Evolutionary conservation across 2,888 invertebrate genomes (phyloP).

Genomic region (Merodon equestris): DNA sequence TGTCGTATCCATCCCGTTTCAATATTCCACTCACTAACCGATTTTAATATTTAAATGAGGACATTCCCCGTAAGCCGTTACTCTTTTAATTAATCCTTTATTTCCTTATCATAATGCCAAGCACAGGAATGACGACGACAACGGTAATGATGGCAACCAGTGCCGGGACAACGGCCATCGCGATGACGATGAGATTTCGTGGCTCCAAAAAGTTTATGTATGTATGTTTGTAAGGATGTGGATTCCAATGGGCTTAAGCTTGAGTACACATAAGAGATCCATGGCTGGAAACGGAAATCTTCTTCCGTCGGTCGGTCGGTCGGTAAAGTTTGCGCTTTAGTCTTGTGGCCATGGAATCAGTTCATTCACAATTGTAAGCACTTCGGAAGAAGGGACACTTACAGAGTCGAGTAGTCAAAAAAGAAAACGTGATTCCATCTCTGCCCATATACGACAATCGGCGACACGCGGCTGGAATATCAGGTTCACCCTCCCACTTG

Average conservation of each 20-base stretch:
- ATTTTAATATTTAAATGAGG: conserved; percentile 61
- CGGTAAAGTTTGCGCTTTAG: conserved; percentile 12
- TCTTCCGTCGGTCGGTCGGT: conserved; percentile 3
- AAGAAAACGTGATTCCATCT: too few relatives aligned
- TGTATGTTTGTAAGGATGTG: too few relatives aligned
- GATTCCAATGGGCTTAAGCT: neutral
- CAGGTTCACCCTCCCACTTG: neutral
- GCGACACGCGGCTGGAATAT: too few relatives aligned
- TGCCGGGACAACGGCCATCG: neutral
- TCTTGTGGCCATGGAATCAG: neutral
- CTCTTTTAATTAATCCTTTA: conserved; percentile 60
- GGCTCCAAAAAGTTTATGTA: too few relatives aligned
- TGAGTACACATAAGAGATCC: neutral
- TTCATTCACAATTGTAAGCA: conserved; percentile 33
- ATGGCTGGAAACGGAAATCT: conserved; percentile 20
- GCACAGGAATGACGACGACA: conserved; percentile 20
- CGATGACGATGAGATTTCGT: neutral
- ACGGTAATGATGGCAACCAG: conserved; percentile 26
- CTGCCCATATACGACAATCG: too few relatives aligned
- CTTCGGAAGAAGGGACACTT: conserved; percentile 17
- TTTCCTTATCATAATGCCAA: conserved; percentile 44
- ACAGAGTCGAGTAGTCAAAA: conserved; percentile 32
- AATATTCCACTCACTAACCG: conserved; percentile 53
- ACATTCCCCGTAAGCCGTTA: conserved; percentile 51
- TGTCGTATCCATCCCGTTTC: conserved; percentile 23